These are phyloP conservation scores for Adelosebastes latens DNA, from an alignment of 2,797 vertebrate genomes.

Conservation along the genomic window DNA sequence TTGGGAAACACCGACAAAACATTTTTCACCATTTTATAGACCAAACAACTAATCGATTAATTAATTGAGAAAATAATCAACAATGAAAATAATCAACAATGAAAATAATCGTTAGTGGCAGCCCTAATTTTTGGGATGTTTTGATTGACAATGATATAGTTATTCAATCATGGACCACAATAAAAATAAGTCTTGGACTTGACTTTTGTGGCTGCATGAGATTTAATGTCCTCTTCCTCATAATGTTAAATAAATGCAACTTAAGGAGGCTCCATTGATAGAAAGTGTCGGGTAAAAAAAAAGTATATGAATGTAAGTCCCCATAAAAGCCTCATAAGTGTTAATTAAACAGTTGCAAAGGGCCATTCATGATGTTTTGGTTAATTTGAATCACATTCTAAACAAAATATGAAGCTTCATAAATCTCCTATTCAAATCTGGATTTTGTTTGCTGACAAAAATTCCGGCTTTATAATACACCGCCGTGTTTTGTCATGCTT, in stretches of 20 bases:
- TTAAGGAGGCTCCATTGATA: not conserved
- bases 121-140: too few species aligned
- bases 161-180: not conserved
- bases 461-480: not conserved
- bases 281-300: not conserved
- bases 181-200: not conserved
- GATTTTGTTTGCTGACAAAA: constrained; percentile 37
- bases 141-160: not conserved
- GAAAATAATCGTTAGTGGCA: too few species aligned
- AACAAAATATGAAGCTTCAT: not conserved
- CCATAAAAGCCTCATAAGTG: not conserved
- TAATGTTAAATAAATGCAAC: not conserved
- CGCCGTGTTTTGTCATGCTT: constrained; percentile 53
- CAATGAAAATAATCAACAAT: too few species aligned
- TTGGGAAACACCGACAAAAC: too few species aligned
- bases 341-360: constrained; percentile 28
- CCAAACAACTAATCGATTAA: too few species aligned
- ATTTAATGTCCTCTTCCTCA: not conserved
- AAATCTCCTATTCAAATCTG: constrained; percentile 41
- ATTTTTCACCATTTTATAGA: too few species aligned
- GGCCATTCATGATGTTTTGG: constrained; percentile 14
- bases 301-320: not conserved
- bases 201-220: not conserved
- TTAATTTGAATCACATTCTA: constrained; percentile 4
- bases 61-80: too few species aligned